Evolutionary conservation across 2,113 vertebrate species (phyloP).

Genomic region (Pluvianellus socialis): DNA sequence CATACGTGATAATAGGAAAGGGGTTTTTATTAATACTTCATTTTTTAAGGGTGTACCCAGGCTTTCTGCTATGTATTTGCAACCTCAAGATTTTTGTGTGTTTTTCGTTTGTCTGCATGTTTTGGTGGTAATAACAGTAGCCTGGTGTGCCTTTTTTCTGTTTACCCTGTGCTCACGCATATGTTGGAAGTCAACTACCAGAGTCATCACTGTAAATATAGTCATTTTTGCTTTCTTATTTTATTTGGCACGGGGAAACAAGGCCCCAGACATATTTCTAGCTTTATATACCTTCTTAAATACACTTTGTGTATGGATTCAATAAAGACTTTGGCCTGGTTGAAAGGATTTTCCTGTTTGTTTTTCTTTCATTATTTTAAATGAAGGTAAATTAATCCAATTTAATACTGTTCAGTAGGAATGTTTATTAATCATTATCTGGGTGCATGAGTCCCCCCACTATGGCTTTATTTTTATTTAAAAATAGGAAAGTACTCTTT

Average conservation of each 20-base stretch:
- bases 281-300: not conserved
- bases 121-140: not conserved
- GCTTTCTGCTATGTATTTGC: not conserved
- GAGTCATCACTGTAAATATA: not conserved
- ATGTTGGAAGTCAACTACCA: not conserved
- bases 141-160: not conserved
- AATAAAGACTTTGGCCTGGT: not conserved
- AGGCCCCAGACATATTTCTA: not conserved
- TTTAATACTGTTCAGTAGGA: not conserved
- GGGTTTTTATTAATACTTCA: not conserved
- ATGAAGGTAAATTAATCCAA: not conserved
- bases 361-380: not conserved
- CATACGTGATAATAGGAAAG: not conserved
- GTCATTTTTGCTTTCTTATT: not conserved
- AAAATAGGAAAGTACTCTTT: conserved; percentile 7
- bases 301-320: not conserved
- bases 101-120: not conserved
- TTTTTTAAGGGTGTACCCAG: not conserved
- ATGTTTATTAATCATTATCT: not conserved
- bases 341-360: not conserved
- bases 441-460: not conserved
- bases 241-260: not conserved
- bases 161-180: not conserved
- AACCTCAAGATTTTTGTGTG: not conserved
- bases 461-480: not conserved